Evolutionary conservation across 2,888 invertebrate genomes (phyloP), one percentile per base, ranked within the genome.

Genomic region (Megamerina dolium): DNA sequence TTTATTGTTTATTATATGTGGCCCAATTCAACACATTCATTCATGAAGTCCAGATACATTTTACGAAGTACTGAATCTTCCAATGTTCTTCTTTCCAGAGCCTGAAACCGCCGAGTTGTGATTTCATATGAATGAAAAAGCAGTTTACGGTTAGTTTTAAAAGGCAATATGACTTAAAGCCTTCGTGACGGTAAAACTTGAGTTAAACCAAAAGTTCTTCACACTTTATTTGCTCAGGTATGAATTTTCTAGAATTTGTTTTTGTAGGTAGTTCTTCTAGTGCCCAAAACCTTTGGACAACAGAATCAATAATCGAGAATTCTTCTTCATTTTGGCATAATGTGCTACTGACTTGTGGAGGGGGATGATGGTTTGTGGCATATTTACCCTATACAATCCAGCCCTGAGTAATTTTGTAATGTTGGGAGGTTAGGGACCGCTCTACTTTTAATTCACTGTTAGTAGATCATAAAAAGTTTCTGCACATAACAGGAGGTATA

Each of bases 331-430:
- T 8, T 29, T 37, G 18, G 30, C 21, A 26, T 19, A 31, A 23
- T 9, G 21, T 31, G 10, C 27, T 33, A 37, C 5, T 14, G 26
- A 33, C 16, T 10, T 10, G 2, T 5, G 14, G 2, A 10, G 10
- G 29, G 23, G 9, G 16, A 23, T 18, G 20, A 14, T 14, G 27
- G 10, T 17, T 41, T 12, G 21, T 31, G 20, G 32, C 26, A 45
- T 37, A 49, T 35, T 43, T 51, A 12, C 47, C 41, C 17, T 43
- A 46, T 20, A 47, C 38, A 29, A 43, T 47, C 37, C 31, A 46
- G 18, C 43, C 48, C 3, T 41, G 41, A 19, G 46, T 17, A 2
- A 41, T 48, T 48, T 33, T 48, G 41, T 13, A 48, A 33, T 10
- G 41, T 45, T 33, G 45, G 43, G 27, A 27, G 31, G 10, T 37